These are phyloP conservation scores for Pelodytes ibericus DNA, from an alignment of 2,797 vertebrate species.

Conservation along the genomic window DNA sequence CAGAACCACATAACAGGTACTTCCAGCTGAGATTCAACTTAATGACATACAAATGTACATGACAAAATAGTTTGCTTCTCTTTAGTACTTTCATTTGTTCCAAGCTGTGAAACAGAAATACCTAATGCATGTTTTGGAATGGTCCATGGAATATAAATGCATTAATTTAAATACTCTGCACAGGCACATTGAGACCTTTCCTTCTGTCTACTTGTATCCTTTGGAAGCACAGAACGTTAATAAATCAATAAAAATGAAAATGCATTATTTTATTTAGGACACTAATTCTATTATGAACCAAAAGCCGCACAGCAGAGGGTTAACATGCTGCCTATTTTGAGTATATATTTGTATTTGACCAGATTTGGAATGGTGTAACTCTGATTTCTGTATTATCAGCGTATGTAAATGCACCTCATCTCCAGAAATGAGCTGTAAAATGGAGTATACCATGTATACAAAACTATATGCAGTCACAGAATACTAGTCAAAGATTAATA, in stretches of 20 bases:
- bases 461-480: too few species aligned
- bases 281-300: too few species aligned
- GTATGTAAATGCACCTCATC: neutral
- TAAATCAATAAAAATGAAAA: too few species aligned
- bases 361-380: too few species aligned
- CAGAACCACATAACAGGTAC: neutral
- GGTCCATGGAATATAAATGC: conserved; percentile 1
- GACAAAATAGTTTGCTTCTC: neutral
- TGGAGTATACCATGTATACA: neutral
- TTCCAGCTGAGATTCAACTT: neutral
- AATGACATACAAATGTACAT: conserved; percentile 6
- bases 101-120: conserved; percentile 3
- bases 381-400: too few species aligned
- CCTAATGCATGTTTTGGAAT: conserved; percentile 7
- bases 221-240: too few species aligned
- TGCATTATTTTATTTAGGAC: too few species aligned
- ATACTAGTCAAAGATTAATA: too few species aligned
- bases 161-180: neutral
- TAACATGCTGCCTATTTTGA: too few species aligned
- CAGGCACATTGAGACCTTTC: neutral
- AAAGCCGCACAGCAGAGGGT: too few species aligned
- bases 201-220: neutral
- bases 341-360: too few species aligned
- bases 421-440: neutral
- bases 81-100: neutral